A percentile compares a stretch with the other conserved stretches of the same genome.
These are phyloP conservation scores for Zaprionus kolodkinae DNA, from an alignment of 1,140 invertebrate genomes.

Conservation along the genomic window DNA sequence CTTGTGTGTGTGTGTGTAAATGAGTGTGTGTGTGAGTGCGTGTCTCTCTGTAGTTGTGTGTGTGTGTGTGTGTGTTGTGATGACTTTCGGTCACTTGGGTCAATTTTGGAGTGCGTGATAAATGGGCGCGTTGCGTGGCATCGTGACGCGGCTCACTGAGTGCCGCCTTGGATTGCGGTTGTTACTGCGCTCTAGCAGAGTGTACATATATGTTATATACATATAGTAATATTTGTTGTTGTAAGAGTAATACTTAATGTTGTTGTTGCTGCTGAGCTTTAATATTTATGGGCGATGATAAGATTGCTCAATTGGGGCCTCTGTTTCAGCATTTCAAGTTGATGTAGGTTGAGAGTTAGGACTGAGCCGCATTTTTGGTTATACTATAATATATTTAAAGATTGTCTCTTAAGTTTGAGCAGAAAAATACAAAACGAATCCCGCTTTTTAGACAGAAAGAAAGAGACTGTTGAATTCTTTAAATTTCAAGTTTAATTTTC, in stretches of 20 bases:
- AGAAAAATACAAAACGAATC: too few relatives aligned
- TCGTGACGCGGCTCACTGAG: slow-evolving; percentile 40
- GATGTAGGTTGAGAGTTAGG: slow-evolving; percentile 78
- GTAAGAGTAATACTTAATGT: slow-evolving; percentile 18
- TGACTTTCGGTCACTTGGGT: slow-evolving; percentile 68
- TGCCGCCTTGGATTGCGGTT: slow-evolving; percentile 40
- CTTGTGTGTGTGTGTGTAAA: too few relatives aligned
- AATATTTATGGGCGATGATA: slow-evolving; percentile 78
- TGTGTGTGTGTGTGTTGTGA: neutral
- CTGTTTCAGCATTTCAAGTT: slow-evolving; percentile 63
- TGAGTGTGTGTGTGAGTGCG: neutral
- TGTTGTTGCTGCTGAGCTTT: slow-evolving; percentile 62
- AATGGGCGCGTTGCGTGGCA: slow-evolving; percentile 73
- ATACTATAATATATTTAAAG: slow-evolving; percentile 6
- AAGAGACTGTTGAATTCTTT: too few relatives aligned
- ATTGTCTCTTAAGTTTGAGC: neutral
- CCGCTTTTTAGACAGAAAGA: too few relatives aligned
- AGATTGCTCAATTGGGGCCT: slow-evolving; percentile 75
- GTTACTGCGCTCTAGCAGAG: slow-evolving; percentile 2
- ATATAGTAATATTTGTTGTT: slow-evolving; percentile 19
- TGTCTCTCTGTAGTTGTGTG: neutral
- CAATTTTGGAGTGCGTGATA: slow-evolving; percentile 76
- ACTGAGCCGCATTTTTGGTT: too few relatives aligned
- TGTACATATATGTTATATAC: neutral
- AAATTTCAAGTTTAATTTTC: too few relatives aligned